Conservation (phyloP, 1,140 invertebrate genomes). For the Drosophila teissieri region DNA sequence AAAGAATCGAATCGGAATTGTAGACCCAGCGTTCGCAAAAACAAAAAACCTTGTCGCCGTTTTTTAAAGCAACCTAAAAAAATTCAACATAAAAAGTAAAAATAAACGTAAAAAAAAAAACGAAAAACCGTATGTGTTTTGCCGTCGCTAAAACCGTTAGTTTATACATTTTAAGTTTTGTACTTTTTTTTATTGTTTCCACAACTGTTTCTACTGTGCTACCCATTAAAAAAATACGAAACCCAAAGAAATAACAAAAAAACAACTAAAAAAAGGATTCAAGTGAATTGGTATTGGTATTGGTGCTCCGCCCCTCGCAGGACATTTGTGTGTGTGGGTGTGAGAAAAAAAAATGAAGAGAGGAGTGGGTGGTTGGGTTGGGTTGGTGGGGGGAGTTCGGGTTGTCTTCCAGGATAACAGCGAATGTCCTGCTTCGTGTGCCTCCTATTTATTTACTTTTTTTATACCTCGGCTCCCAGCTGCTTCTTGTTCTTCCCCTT, state of each 20-base stretch:
- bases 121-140: slow-evolving; percentile 19
- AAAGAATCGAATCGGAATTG: slow-evolving; percentile 22
- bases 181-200: slow-evolving; percentile 37
- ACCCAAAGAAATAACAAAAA: slow-evolving; percentile 1
- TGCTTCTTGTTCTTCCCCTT: neutral
- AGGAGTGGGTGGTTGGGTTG: neutral
- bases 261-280: slow-evolving; percentile 7
- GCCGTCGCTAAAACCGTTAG: slow-evolving; percentile 37
- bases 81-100: neutral
- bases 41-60: neutral
- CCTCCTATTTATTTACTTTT: slow-evolving; percentile 10
- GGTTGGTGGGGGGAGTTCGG: neutral
- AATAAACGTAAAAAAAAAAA: neutral
- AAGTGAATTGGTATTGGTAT: slow-evolving; percentile 7
- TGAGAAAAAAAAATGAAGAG: neutral
- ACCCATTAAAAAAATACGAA: neutral
- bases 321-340: slow-evolving; percentile 30
- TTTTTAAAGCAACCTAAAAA: neutral
- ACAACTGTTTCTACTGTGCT: slow-evolving; percentile 46
- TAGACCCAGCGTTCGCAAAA: too few relatives aligned
- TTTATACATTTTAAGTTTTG: slow-evolving; percentile 30
- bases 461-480: slow-evolving; percentile 8
- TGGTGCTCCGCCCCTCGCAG: slow-evolving; percentile 35
- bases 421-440: slow-evolving; percentile 31
- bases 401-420: neutral